These are phyloP conservation scores for human (Homo sapiens) DNA, from an alignment of 2,113 vertebrate species.

Conservation along the genomic window GRCh38 chr16:81864001-81864500, in stretches of 20 bases:
- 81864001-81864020: not conserved
- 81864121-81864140: not conserved
- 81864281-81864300: fast-evolving
- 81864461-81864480: not conserved
- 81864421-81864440: fast-evolving
- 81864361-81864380: fast-evolving
- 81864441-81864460: not conserved
- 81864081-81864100: not conserved
- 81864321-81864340: not conserved
- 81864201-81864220: not conserved
- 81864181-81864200: not conserved
- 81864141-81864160: too few relatives aligned
- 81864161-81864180: not conserved
- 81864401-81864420: fast-evolving
- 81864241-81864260: not conserved
- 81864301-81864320: too few relatives aligned
- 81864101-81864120: not conserved
- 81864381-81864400: not conserved
- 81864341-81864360: not conserved
- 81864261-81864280: not conserved
- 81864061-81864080: not conserved
- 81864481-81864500: not conserved
- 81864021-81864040: too few relatives aligned
- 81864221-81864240: not conserved
- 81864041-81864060: not conserved